Conservation (phyloP, 53 echinoderm and acorn worm species). For the Echinometra lucunter region DNA sequence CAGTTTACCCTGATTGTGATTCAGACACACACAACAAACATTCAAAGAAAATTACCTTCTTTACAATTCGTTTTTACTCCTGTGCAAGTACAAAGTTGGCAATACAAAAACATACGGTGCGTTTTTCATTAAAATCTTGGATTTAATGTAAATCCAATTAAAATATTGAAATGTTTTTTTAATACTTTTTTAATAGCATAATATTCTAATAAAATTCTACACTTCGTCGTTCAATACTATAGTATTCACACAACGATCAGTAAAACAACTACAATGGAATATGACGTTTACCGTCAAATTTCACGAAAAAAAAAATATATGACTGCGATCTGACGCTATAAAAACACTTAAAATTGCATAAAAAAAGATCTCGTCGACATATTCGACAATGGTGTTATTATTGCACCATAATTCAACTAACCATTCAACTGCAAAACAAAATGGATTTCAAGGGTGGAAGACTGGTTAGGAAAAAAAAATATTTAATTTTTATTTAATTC, state of each 20-base stretch:
- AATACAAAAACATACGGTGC: not conserved
- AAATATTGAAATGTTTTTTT: not conserved
- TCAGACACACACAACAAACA: conserved; percentile 21
- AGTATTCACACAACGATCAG: not conserved
- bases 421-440: not conserved
- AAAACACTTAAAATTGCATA: not conserved
- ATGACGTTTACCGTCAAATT: not conserved
- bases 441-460: not conserved
- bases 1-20: not conserved
- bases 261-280: not conserved
- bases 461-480: not conserved
- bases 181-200: not conserved
- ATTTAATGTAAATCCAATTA: not conserved
- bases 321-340: too few relatives aligned
- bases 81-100: not conserved
- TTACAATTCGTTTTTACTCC: not conserved
- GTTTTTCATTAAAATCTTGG: not conserved
- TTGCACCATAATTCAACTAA: not conserved
- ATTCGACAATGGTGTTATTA: not conserved
- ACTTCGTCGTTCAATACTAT: not conserved
- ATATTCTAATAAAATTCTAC: not conserved
- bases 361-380: not conserved
- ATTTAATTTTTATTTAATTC: too few relatives aligned
- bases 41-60: not conserved
- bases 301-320: not conserved